Evolutionary conservation across 2,797 vertebrate genomes (phyloP).

Genomic region (Benthosema pterotum): DNA sequence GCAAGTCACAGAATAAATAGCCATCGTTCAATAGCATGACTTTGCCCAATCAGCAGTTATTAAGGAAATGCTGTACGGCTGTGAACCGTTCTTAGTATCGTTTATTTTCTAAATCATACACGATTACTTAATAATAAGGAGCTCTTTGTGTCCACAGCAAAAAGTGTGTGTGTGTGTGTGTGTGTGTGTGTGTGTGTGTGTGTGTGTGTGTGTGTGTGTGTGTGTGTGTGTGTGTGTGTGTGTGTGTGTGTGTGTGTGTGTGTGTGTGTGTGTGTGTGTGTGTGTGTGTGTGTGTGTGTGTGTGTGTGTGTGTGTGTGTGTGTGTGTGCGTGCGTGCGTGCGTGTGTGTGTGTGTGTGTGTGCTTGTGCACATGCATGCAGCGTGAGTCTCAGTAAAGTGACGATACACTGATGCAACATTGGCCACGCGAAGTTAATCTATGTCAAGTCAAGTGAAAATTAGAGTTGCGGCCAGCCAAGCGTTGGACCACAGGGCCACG

Average conservation of each 20-base stretch:
- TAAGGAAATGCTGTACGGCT: too few relatives aligned
- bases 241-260: not conserved
- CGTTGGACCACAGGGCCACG: conserved; percentile 10
- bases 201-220: not conserved
- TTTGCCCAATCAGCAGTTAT: not conserved
- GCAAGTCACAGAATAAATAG: not conserved
- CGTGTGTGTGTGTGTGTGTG: not conserved
- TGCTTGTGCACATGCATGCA: too few relatives aligned
- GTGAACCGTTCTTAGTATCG: too few relatives aligned
- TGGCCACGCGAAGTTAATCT: conserved; percentile 18
- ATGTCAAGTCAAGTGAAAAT: conserved; percentile 19
- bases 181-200: not conserved
- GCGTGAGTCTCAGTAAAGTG: not conserved
- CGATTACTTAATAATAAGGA: too few relatives aligned
- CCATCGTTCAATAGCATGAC: not conserved
- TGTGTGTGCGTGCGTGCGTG: not conserved
- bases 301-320: not conserved
- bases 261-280: not conserved
- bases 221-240: too few relatives aligned
- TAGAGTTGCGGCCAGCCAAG: conserved; percentile 19
- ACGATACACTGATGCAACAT: conserved; percentile 1
- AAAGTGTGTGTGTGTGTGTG: not conserved
- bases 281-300: not conserved
- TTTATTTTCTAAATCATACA: too few relatives aligned
- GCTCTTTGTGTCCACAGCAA: too few relatives aligned